Base-by-base conservation (phyloP, 2,888 invertebrate genomes). In the Drosophila mulleri region DNA sequence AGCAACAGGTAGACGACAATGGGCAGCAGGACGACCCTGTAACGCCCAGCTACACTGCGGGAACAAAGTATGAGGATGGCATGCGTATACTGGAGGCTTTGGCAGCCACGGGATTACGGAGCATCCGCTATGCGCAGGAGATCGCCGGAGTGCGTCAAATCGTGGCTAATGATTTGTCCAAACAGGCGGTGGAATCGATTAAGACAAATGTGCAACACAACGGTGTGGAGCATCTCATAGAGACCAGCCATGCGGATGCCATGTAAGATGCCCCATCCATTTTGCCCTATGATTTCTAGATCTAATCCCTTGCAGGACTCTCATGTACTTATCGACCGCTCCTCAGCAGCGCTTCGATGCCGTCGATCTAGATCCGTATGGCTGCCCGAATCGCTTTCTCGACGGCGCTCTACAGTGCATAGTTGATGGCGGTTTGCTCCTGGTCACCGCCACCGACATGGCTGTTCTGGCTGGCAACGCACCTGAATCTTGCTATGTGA, bases 381-480 rank as follows among this genome's bases (percentile, higher is more conserved):
- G 99, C 2, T 98, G 98, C 85, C 98, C 99, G 0, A 96, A 97
- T 2, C 95, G 95, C 45, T 99, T 99, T 93, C 94, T 99, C 0
- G 98, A 98, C 91, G 94, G 96, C 0, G 98, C 98, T 0, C 96
- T 99, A 0, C 97, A 97, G 91, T 95, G 96, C 68, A 93, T 97
- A 0, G 94, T 94, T 54, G 96, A 97, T 78, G 96, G 97, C 16
- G 99, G 99, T 0, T 91, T 99, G 32, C 93, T 99, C 37, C 94
- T 99, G 82, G 96, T 99, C 0, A 99, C 99, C 0, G 99, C 98
- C 32, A 99, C 99, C 0, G 99, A 99, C 92, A 98, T 98, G 97
- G 98, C 96, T 0, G 96, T 99, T 0, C 93, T 99, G 52, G 98
- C 98, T 66, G 99, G 99, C 0, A 99, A 98, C 93, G 95, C 97